Conservation (phyloP, 2,113 vertebrate genomes). For the Stegostoma tigrinum region DNA sequence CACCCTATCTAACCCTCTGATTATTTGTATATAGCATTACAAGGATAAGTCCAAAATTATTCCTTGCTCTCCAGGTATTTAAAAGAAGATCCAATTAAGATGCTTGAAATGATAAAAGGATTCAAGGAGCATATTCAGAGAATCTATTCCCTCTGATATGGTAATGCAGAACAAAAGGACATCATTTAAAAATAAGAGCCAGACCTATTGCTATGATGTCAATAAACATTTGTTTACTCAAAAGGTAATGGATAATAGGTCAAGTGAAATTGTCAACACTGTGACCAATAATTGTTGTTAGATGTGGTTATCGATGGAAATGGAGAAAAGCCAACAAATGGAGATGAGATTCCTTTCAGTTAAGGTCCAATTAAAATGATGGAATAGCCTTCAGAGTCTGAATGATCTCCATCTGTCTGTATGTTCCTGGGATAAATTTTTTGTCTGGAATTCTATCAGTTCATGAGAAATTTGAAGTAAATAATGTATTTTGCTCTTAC, state of each 20-base stretch:
- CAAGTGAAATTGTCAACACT: background rate
- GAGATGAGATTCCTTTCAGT: background rate
- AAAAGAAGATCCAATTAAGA: background rate
- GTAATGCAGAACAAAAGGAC: background rate
- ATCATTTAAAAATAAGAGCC: background rate
- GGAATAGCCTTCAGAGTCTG: background rate
- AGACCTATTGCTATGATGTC: background rate
- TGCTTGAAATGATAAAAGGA: background rate
- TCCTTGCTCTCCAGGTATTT: background rate
- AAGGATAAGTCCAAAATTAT: background rate
- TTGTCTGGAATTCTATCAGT: background rate
- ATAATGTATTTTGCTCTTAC: background rate
- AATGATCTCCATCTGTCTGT: background rate
- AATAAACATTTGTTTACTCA: background rate
- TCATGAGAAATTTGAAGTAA: background rate
- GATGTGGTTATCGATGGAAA: background rate
- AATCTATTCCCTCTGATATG: background rate
- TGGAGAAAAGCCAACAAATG: background rate
- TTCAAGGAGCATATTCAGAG: background rate
- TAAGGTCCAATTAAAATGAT: background rate
- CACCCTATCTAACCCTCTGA: too few species aligned
- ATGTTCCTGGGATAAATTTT: background rate
- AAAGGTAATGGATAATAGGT: background rate
- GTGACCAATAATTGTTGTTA: background rate
- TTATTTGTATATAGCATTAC: background rate